Percentiles rank a stretch among this genome's conserved stretches.
These are phyloP conservation scores for Saccostrea glomerata DNA, from an alignment of 1,140 invertebrate species.

Conservation along the genomic window DNA sequence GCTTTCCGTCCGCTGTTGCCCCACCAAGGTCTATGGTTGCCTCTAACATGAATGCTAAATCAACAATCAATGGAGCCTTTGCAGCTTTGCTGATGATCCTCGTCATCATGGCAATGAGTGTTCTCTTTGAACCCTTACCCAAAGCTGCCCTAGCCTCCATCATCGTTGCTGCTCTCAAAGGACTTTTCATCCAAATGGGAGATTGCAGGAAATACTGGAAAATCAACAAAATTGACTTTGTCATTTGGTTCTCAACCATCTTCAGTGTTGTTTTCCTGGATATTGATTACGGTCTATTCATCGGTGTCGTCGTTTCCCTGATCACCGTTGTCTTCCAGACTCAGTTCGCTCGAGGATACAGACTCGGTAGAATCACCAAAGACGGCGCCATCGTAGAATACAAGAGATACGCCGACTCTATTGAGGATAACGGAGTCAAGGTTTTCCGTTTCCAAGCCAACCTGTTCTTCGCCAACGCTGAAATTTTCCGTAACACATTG, in stretches of 20 bases:
- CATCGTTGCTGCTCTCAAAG: conserved; percentile 75
- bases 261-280: conserved; percentile 73
- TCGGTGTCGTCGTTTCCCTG: conserved; percentile 73
- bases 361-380: conserved; percentile 67
- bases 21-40: conserved; percentile 88
- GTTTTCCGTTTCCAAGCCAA: conserved; percentile 80
- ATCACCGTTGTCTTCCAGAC: conserved; percentile 76
- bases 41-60: conserved; percentile 70
- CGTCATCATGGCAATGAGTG: conserved; percentile 79
- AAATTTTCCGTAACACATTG: conserved; percentile 77
- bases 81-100: conserved; percentile 79
- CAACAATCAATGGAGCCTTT: conserved; percentile 75
- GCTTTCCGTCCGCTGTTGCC: conserved; percentile 87
- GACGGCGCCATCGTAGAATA: conserved; percentile 65
- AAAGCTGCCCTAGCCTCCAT: conserved; percentile 77
- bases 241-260: conserved; percentile 76
- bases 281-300: conserved; percentile 73
- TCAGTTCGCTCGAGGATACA: conserved; percentile 72
- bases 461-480: conserved; percentile 80
- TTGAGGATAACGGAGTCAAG: conserved; percentile 77
- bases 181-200: conserved; percentile 73
- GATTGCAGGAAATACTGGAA: conserved; percentile 74
- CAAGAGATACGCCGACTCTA: conserved; percentile 62
- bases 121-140: conserved; percentile 76
- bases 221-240: conserved; percentile 76